Base-by-base conservation (phyloP, 2,888 invertebrate genomes). In the Proisotoma minuta region DNA sequence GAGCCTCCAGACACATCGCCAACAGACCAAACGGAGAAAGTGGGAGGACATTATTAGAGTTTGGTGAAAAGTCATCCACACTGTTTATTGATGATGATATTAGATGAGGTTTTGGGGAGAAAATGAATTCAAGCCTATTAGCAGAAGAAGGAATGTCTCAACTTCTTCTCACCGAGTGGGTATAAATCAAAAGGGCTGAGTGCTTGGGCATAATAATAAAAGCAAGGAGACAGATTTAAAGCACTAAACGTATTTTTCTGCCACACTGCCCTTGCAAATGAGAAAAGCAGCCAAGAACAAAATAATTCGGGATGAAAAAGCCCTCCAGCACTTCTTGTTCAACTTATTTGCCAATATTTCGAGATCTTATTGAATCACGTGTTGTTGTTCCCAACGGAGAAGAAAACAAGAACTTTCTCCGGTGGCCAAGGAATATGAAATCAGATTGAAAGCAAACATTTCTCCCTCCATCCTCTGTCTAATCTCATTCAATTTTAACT, bases 321-420 rank as follows among this genome's bases (percentile, higher is more conserved):
- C 59, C 62, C 53, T 58, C 29, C 43, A 48, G 62, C 62, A 49
- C n/a, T 52, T 28, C 43, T 43, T 24, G 34, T 47, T 43, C 47
- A 48, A 51, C 56, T 60, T 60, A 50, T 57, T 60, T 63, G 53
- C 62, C 64, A 65, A 65, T 65, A 68, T 65, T 65, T 59, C 39
- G 58, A 34, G 22, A 47, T 62, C 67, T 67, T 67, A 67, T 67
- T 67, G 64, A 64, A 67, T 67, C 67, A 64, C 60, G 64, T 67
- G 67, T 67, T 66, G 63, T 66, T 63, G 59, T 59, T 66, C 66
- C 61, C 66, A 66, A 66, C 61, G 66, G 63, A 62, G n/a, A n/a
- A n/a, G 43, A 43, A 43, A 43, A 43, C 43, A 34, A 34, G 34
- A 34, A 15, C 34, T 43, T 43, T 43, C 43, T 43, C 43, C 10